A percentile compares a stretch with the other conserved stretches of the same genome.
Evolutionary conservation across 2,113 vertebrate genomes (phyloP).

Genomic region (Albula goreensis): DNA sequence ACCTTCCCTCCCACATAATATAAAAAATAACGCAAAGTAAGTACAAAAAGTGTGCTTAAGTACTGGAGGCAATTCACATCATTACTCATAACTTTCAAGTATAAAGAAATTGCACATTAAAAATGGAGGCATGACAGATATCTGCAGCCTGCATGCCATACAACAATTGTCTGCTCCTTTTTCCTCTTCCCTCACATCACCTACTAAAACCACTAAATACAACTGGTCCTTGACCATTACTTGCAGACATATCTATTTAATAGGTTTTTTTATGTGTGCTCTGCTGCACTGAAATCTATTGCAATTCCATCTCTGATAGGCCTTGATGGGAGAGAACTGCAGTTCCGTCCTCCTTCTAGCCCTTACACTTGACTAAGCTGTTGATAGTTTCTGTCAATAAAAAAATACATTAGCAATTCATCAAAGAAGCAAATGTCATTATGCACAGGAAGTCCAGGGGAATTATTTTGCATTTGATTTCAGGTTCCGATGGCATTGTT

Average conservation of each 20-base stretch:
- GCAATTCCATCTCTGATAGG: neutral
- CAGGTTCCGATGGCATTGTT: conserved; percentile 77
- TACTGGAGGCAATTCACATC: neutral
- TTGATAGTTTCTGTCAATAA: conserved; percentile 48
- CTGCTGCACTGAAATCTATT: neutral
- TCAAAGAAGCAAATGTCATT: conserved; percentile 77
- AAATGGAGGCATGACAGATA: too few species aligned
- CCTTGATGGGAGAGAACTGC: neutral
- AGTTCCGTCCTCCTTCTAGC: neutral
- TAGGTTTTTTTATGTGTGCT: neutral
- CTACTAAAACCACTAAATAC: neutral
- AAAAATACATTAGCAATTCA: conserved; percentile 78
- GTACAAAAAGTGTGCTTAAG: neutral
- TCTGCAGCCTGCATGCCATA: too few species aligned
- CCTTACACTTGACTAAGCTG: conserved; percentile 40
- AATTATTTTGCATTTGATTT: conserved; percentile 83
- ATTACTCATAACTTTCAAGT: neutral
- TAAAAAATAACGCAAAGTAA: neutral
- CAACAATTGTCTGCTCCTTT: neutral
- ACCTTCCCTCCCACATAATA: neutral
- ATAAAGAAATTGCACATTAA: neutral
- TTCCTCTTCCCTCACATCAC: too few species aligned
- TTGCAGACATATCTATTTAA: neutral
- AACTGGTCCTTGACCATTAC: neutral
- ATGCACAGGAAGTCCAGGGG: conserved; percentile 63